Evolutionary conservation across 2,888 invertebrate genomes (phyloP).

Genomic region (Campoplex capitator): DNA sequence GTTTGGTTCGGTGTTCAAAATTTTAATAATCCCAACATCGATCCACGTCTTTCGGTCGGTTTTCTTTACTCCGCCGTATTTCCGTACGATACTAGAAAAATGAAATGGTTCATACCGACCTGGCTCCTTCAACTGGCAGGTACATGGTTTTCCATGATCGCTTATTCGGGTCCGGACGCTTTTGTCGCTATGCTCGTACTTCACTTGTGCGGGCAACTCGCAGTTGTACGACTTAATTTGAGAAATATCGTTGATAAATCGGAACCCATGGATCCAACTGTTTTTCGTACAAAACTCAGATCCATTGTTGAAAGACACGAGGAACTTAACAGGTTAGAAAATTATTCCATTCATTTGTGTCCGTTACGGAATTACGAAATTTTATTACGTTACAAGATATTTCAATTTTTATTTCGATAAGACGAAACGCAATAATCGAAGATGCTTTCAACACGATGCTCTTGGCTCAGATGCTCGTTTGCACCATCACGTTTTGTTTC

Average conservation of each 20-base stretch:
- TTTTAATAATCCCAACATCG: slow-evolving; percentile 59
- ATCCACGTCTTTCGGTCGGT: slow-evolving; percentile 66
- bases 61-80: slow-evolving; percentile 70
- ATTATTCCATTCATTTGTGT: neutral
- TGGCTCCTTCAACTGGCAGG: slow-evolving; percentile 74
- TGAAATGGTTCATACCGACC: slow-evolving; percentile 74
- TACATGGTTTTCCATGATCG: slow-evolving; percentile 72
- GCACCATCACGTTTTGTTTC: slow-evolving; percentile 75
- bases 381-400: too few relatives aligned
- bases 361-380: too few relatives aligned
- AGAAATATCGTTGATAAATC: slow-evolving; percentile 58
- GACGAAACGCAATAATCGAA: slow-evolving; percentile 74
- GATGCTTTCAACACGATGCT: slow-evolving; percentile 75
- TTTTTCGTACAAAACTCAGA: slow-evolving; percentile 51
- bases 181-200: slow-evolving; percentile 75
- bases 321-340: slow-evolving; percentile 69
- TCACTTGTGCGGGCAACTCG: slow-evolving; percentile 77
- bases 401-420: slow-evolving; percentile 49
- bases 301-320: slow-evolving; percentile 69
- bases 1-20: slow-evolving; percentile 63
- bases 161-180: slow-evolving; percentile 75
- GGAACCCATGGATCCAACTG: slow-evolving; percentile 17
- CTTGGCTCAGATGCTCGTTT: slow-evolving; percentile 74
- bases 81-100: slow-evolving; percentile 73
- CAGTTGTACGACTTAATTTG: slow-evolving; percentile 55